phyloP scores from a whole-genome alignment of 1,140 invertebrate genomes.

The Solenopsis invicta region DNA sequence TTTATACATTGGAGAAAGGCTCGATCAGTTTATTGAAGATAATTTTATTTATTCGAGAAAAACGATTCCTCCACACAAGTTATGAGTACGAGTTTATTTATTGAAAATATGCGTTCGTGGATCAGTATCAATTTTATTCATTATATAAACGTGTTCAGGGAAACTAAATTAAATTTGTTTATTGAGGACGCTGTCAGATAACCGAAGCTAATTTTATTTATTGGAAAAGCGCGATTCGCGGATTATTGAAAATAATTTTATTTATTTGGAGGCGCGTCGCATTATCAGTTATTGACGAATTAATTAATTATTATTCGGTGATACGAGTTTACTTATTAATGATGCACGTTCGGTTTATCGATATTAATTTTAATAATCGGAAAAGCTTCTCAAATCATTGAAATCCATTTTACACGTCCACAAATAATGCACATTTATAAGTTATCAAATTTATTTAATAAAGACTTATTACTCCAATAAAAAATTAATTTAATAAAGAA shows the following conservation, averaged over 20 bases:
- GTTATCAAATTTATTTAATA: conserved; percentile 30
- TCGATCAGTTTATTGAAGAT: conserved; percentile 62
- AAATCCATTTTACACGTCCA: conserved; percentile 16
- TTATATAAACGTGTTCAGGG: conserved; percentile 56
- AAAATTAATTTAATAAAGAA: not conserved
- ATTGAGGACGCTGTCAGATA: conserved; percentile 36
- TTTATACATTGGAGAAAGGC: conserved; percentile 51
- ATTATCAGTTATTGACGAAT: conserved; percentile 61
- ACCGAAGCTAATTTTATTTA: conserved; percentile 59
- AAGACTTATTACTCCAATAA: not conserved
- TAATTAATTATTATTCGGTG: conserved; percentile 45
- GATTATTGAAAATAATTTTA: conserved; percentile 62
- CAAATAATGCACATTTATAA: not conserved
- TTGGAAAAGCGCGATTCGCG: conserved; percentile 52
- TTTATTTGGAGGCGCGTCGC: conserved; percentile 43
- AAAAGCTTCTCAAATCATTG: conserved; percentile 15
- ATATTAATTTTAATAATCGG: conserved; percentile 24
- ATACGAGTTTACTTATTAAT: conserved; percentile 44
- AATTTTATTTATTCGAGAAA: conserved; percentile 61
- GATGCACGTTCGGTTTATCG: conserved; percentile 13
- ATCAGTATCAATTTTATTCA: conserved; percentile 60
- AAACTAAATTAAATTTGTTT: conserved; percentile 64
- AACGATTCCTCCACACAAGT: conserved; percentile 27
- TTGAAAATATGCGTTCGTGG: conserved; percentile 45
- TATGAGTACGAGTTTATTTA: conserved; percentile 59